Base-by-base conservation (phyloP, 2,797 vertebrate genomes). In the Anguilla pacifica region DNA sequence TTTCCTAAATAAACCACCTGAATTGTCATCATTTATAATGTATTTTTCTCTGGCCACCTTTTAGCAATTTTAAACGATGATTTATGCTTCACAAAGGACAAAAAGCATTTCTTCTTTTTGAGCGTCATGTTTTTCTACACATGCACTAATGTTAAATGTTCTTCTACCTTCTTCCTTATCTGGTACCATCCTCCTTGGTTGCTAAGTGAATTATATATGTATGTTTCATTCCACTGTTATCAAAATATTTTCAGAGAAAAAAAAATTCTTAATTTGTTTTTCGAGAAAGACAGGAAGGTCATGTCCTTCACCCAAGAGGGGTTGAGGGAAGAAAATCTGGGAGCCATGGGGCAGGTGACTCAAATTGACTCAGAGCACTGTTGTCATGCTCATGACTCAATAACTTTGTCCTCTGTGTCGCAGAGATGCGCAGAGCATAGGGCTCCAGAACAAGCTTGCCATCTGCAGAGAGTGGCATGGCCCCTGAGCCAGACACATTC, bases 291-390 rank as follows among this genome's bases (percentile, higher is more conserved):
- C 28, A 53, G 82, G 46, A 61, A 84, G 81, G 31, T 31, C 88
- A 83, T 89, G 88, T 90, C 86, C 87, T 64, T 64, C n/a, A 79
- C 86, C 67, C 35, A 43, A 64, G 87, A 86, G 53, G 55, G 72
- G 77, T 59, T 84, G 55, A 86, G 79, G 77, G 53, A 85, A 64
- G 83, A 53, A 28, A 57, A 70, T 55, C 77, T 59, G 59, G 70
- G 53, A 46, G 82, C 51, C 67, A 67, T 43, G 67, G 1, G 81
- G 86, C 35, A 43, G 77, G 2, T 87, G 67, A 90, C 86, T 89
- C 88, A 87, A 55, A 28, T 17, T 17, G 35, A 35, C 17, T 46
- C 64, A 13, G 25, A 67, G 55, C 87, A 67, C 28, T 39, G 35
- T 51, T 85, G 55, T 86, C 87, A 87, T n/a, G 61, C 64, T 70